Base-by-base conservation (phyloP, 2,888 invertebrate genomes). In the Baronia brevicornis region DNA sequence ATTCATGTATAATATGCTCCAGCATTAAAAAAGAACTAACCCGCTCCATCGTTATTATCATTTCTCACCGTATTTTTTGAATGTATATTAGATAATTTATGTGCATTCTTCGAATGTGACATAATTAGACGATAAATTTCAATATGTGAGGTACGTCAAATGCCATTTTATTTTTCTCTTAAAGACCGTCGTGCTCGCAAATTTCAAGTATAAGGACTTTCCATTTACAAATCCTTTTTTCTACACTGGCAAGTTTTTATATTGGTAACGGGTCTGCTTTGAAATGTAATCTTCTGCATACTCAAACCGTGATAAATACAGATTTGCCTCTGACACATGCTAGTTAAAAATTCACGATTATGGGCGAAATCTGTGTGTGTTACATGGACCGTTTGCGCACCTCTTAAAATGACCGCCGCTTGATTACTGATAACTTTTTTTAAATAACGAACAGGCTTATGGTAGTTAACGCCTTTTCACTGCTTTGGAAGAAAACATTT, bases 91-190 rank as follows among this genome's bases (percentile, higher is more conserved):
- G 70, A 51, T 64, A 69, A 61, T 75, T 74, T 79, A 48, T 68
- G 57, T 59, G 57, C 60, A 71, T 75, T 78, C 72, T 68, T 80
- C 65, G 71, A 68, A 52, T 72, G 46, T 75, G 80, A 82, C 84
- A 84, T 84, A 74, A 71, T 79, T 70, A 60, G 70, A 80, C 80
- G 73, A 72, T 67, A 69, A 84, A 80, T 84, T 82, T 84, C 75
- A 78, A 62, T 68, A 62, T 67, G 66, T 64, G 59, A 68, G 55
- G 63, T 67, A 73, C 75, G 75, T 78, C 75, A 77, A 78, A 79
- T 67, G 58, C 56, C 65, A 72, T 68, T 69, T 61, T 68, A 72
- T 74, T 77, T 75, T 73, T 69, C 59, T 66, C 60, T 62, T 61
- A 60, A 56, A 47, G 22, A 42, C 43, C 39, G 41, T 47, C 73